Evolutionary conservation across 2,797 vertebrate species (phyloP).

Genomic region (Mormyrus hasselquistii): DNA sequence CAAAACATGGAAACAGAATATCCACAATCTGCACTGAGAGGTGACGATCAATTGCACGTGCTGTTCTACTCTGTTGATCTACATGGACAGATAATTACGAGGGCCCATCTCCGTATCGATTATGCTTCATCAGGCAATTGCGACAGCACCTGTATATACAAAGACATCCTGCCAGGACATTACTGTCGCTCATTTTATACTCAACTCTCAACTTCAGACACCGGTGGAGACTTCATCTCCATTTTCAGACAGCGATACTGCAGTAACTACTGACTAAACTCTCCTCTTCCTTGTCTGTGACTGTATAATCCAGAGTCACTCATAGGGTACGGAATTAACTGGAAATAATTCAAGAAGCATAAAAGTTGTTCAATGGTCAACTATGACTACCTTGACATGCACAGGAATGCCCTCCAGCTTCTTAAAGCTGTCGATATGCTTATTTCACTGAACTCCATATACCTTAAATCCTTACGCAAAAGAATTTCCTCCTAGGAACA

Average conservation of each 20-base stretch:
- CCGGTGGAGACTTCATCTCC: background rate
- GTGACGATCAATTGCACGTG: background rate
- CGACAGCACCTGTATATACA: background rate
- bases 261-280: background rate
- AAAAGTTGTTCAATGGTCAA: background rate
- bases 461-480: background rate
- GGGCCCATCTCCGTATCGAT: background rate
- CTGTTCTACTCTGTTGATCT: background rate
- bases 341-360: background rate
- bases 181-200: background rate
- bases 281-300: background rate
- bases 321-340: background rate
- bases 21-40: background rate
- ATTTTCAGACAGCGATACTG: background rate
- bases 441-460: background rate
- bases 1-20: background rate
- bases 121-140: background rate
- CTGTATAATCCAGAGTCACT: background rate
- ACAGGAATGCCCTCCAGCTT: background rate
- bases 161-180: background rate
- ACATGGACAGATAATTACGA: background rate
- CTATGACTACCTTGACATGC: background rate
- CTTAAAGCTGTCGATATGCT: background rate
- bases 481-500: background rate
- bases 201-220: background rate